Evolutionary conservation across 2,113 vertebrate genomes (phyloP), one percentile per base, ranked within the genome.

Genomic region (Naja naja): DNA sequence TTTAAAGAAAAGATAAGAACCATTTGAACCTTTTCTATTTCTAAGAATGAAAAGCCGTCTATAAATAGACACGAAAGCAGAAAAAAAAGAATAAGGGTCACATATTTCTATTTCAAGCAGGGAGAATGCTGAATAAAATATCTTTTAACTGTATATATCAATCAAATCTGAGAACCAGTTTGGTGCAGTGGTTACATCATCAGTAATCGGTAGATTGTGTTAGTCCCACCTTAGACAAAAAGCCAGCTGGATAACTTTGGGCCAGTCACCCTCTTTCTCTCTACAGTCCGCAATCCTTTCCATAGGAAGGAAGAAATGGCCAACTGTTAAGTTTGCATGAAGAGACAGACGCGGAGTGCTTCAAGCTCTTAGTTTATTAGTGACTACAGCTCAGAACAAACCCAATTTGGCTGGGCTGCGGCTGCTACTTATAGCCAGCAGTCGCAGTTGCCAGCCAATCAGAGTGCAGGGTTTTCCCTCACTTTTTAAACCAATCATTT

Each of bases 1-100:
- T 95, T 96, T 92, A 81, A 95, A 94, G 93, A 94, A 91, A 91
- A 96, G 53, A 94, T 95, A 91, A 95, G 93, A 96, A 90, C 45
- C 89, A 94, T 94, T 91, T 95, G 90, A 94, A 96, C 89, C 91
- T 95, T 89, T 88, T 64, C 91, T 95, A 45, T 95, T 95, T 96
- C 96, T 96, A 95, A 94, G 88, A 87, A 92, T 74, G 45, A 47
- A 92, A 47, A 90, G 27, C 90, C 93, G 93, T 85, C 85, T 95
- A 89, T 92, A 93, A 92, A 93, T 0, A 85, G 6, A 43, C 52
- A 95, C 96, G 85, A 96, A 94, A 60, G 22, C 11, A 87, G 58
- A 47, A 87, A 90, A 87, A 87, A 87, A 49, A 14, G 4, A 91
- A 56, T 86, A 88, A 55, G 91, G 39, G 91, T 86, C 95, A 95